Base-by-base conservation (phyloP, 2,797 vertebrate species). In the Sebastes cheni region DNA sequence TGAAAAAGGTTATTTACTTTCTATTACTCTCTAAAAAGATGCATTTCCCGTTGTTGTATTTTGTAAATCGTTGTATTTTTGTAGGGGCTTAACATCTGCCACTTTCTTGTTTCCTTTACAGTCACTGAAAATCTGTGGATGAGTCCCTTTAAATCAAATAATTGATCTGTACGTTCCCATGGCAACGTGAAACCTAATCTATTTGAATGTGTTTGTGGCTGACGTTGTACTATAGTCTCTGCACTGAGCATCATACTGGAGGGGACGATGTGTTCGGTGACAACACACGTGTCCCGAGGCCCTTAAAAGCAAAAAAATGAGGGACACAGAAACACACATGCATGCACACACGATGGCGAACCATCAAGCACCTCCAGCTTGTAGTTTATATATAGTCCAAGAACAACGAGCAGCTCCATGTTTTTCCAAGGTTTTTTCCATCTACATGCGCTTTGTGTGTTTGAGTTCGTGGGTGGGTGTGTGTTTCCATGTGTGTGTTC, bases 381-480 rank as follows among this genome's bases (percentile, higher is more conserved):
- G 69, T 52, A 29, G 72, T 82, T 78, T 91, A 87, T 85, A 90
- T 86, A 82, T 87, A 89, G 82, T 70, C 46, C 42, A 82, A 39
- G 69, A 80, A 71, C 71, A 90, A 76, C 54, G 79, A 75, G 80
- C 71, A 69, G 71, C 69, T 68, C 36, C 29, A 29, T 71, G 76
- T 75, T 82, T 46, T 70, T 30, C 66, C 52, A 16, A 62, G 70
- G 86, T 89, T 67, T 72, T 85, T 78, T 85, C 69, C 56, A 72
- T 82, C 79, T 34, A 16, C 82, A 70, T 50, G 22, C 34, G 54
- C 73, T 79, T 55, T 58, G 74, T 84, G 72, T 77, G 74, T 76
- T 50, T 36, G 65, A 67, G 67, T 22, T 80, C 27, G 86, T 84
- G 80, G 59, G 79, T 22, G 83, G 71, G 79, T 56, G 64, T 58